These are phyloP conservation scores for Bolinopsis microptera DNA, from an alignment of 37 sponge, comb jelly and placozoan genomes.

Conservation along the genomic window DNA sequence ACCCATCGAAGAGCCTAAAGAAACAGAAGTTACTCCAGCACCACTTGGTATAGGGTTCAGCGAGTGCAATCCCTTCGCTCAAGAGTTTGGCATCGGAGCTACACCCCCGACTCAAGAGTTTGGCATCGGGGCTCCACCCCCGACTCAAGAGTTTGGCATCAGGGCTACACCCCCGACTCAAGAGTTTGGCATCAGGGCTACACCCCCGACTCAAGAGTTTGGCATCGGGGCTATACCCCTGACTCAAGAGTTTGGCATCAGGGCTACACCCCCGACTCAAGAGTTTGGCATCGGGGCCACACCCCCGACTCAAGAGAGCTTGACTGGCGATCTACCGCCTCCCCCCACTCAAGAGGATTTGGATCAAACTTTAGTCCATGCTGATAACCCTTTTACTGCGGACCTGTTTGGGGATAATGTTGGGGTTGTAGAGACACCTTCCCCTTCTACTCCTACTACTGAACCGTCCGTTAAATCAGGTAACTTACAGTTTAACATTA, in stretches of 20 bases:
- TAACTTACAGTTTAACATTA: too few relatives aligned
- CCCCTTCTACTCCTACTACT: not conserved
- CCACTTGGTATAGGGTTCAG: not conserved
- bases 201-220: not conserved
- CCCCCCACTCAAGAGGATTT: not conserved
- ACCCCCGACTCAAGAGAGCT: not conserved
- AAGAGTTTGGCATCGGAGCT: not conserved
- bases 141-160: not conserved
- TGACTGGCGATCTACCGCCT: not conserved
- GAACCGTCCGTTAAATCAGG: not conserved
- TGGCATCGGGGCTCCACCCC: not conserved
- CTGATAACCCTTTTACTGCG: slow-evolving; percentile 13
- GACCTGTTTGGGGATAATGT: not conserved
- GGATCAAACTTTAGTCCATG: not conserved
- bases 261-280: not conserved
- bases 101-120: not conserved
- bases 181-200: not conserved
- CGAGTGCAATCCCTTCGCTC: slow-evolving; percentile 38
- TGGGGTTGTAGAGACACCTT: not conserved
- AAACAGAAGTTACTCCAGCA: not conserved
- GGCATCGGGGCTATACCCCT: not conserved
- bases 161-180: not conserved
- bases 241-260: not conserved
- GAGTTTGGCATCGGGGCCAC: not conserved
- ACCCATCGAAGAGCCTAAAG: not conserved